These are phyloP conservation scores for Coregonus clupeaformis DNA, from an alignment of 2,113 vertebrate genomes.

Conservation along the genomic window DNA sequence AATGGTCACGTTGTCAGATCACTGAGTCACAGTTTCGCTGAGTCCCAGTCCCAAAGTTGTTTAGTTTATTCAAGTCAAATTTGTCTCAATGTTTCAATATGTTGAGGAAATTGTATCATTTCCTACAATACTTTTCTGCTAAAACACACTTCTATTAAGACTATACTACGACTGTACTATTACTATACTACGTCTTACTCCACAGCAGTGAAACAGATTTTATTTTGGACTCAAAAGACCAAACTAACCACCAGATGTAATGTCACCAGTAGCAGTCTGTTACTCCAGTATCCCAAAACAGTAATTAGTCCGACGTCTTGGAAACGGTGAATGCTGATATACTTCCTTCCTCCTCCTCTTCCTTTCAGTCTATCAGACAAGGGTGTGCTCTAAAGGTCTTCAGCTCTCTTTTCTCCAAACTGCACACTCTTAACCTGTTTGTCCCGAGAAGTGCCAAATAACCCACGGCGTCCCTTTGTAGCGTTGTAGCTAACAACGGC, in stretches of 20 bases:
- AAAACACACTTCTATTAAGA: no score
- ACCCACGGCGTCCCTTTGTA: conserved; percentile 17
- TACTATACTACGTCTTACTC: no score
- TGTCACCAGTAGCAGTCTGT: conserved; percentile 3
- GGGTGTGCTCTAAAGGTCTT: conserved; percentile 75
- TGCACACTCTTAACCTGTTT: conserved; percentile 73
- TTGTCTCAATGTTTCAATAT: no score
- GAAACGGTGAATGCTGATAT: conserved; percentile 26
- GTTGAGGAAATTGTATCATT: no score
- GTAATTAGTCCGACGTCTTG: neutral
- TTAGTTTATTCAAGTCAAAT: no score
- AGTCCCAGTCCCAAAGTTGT: no score
- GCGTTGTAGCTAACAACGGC: neutral
- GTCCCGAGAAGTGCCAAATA: conserved; percentile 68
- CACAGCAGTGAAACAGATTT: no score
- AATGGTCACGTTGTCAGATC: neutral
- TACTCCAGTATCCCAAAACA: neutral
- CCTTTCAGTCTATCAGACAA: conserved; percentile 76
- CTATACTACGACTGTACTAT: no score
- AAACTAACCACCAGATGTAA: neutral
- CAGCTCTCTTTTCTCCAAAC: conserved; percentile 67
- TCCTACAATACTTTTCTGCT: no score
- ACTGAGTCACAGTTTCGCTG: no score
- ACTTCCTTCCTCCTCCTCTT: conserved; percentile 42
- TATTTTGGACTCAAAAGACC: neutral